These are phyloP conservation scores for Patella pellucida DNA, from an alignment of 2,888 invertebrate genomes.

Conservation along the genomic window DNA sequence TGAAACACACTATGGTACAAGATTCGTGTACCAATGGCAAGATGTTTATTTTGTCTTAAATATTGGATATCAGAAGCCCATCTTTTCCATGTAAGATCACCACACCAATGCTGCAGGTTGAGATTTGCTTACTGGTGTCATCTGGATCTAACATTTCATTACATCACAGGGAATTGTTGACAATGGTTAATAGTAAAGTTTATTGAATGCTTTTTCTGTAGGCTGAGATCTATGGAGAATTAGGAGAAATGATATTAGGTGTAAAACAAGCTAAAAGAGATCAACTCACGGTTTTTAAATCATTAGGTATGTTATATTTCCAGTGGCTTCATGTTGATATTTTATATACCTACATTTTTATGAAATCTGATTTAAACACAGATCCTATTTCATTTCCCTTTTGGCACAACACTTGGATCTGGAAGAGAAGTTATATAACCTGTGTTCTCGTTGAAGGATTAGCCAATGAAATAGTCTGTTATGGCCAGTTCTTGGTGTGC, in stretches of 20 bases:
- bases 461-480: too few relatives aligned
- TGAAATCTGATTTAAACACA: not conserved
- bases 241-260: conserved; percentile 75
- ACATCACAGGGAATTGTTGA: not conserved
- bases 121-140: too few relatives aligned
- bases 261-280: conserved; percentile 56
- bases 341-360: not conserved
- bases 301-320: conserved; percentile 73
- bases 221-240: conserved; percentile 74
- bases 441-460: too few relatives aligned
- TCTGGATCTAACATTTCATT: not conserved
- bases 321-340: not conserved
- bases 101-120: too few relatives aligned
- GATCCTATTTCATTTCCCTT: not conserved
- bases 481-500: too few relatives aligned
- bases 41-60: too few relatives aligned
- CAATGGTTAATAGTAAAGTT: not conserved
- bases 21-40: too few relatives aligned
- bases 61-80: too few relatives aligned
- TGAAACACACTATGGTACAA: too few relatives aligned
- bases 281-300: conserved; percentile 77
- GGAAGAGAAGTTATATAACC: too few relatives aligned
- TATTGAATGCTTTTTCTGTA: conserved; percentile 29
- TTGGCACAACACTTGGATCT: too few relatives aligned
- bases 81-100: too few relatives aligned